phyloP scores from a whole-genome alignment of 2,113 vertebrate species.

The Scytalopus superciliaris region DNA sequence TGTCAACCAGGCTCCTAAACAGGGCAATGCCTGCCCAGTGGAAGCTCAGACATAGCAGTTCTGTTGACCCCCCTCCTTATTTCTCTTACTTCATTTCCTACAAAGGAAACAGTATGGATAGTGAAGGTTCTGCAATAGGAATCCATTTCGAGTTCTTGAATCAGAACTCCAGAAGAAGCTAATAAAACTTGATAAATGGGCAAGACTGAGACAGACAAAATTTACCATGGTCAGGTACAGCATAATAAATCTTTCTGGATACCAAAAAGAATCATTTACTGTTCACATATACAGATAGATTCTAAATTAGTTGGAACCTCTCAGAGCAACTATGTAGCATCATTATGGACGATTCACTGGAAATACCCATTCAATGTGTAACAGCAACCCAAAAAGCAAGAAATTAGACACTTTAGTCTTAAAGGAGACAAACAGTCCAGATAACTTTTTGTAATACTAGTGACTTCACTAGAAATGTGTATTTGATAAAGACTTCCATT shows the following conservation, averaged over 20 bases:
- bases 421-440: neutral
- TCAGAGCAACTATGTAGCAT: neutral
- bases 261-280: neutral
- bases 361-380: neutral
- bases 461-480: neutral
- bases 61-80: neutral
- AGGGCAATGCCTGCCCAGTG: neutral
- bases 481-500: neutral
- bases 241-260: neutral
- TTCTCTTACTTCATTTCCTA: neutral
- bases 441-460: neutral
- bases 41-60: neutral
- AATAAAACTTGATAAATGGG: neutral
- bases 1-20: neutral
- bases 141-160: neutral
- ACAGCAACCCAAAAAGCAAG: neutral
- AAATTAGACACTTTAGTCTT: neutral
- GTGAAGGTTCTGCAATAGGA: neutral
- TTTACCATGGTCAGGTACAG: neutral
- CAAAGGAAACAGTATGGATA: neutral
- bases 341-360: neutral
- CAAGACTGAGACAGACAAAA: neutral
- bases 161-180: neutral
- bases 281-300: neutral
- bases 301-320: neutral